Conservation (phyloP, 2,888 invertebrate genomes). For the Polydrusus tereticollis region DNA sequence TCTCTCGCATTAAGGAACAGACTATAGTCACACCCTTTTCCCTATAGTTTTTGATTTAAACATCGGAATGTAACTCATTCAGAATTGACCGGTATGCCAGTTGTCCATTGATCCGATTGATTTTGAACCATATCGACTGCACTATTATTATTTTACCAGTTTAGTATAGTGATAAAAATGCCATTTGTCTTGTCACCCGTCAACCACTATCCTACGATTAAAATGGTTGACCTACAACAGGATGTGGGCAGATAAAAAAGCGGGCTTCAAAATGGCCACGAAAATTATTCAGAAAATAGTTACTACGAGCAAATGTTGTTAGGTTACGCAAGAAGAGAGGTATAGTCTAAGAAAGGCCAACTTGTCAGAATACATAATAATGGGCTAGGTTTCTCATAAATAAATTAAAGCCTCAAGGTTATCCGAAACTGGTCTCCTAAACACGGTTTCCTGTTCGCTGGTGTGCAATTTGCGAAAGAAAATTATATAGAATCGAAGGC, state of each 20-base stretch:
- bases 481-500: conserved; percentile 37
- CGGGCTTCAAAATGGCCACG: conserved; percentile 23
- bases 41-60: too few relatives aligned
- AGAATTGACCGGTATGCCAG: too few relatives aligned
- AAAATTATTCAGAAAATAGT: conserved; percentile 40
- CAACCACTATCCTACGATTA: background rate
- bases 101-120: too few relatives aligned
- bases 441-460: conserved; percentile 53
- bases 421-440: conserved; percentile 63
- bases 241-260: conserved; percentile 22
- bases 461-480: conserved; percentile 51
- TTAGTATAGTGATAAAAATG: background rate
- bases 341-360: conserved; percentile 55
- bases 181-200: background rate
- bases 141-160: too few relatives aligned
- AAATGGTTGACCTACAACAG: conserved; percentile 14
- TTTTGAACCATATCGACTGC: too few relatives aligned
- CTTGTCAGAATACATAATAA: conserved; percentile 62
- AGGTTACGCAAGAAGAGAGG: conserved; percentile 44
- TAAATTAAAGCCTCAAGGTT: conserved; percentile 65
- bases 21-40: too few relatives aligned
- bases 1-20: too few relatives aligned
- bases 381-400: conserved; percentile 65
- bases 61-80: too few relatives aligned
- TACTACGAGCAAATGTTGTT: conserved; percentile 32